A percentile compares a stretch with the other conserved stretches of the same genome.
Evolutionary conservation across 2,113 vertebrate genomes (phyloP).

Genomic region (Eulacestoma nigropectus): DNA sequence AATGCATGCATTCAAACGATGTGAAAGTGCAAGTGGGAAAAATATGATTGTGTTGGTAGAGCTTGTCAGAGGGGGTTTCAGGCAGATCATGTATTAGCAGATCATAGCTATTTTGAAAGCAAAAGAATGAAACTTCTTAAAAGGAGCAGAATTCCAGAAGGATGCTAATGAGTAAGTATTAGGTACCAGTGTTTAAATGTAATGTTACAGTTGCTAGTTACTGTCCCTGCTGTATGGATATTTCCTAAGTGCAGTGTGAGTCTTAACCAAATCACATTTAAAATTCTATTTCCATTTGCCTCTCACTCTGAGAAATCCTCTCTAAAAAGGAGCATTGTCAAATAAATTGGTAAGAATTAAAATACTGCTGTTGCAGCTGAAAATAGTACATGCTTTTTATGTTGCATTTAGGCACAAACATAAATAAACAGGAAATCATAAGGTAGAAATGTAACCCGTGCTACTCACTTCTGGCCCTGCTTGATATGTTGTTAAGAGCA

Average conservation of each 20-base stretch:
- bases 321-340: not conserved
- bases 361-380: not conserved
- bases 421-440: not conserved
- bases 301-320: not conserved
- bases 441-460: not conserved
- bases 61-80: not conserved
- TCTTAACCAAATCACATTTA: not conserved
- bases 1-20: conserved; percentile 11
- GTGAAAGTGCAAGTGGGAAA: conserved; percentile 42
- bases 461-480: not conserved
- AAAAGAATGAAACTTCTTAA: not conserved
- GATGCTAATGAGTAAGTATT: not conserved
- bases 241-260: not conserved
- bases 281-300: not conserved
- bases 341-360: not conserved
- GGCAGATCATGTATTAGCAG: conserved; percentile 5
- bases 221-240: not conserved
- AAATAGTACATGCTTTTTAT: not conserved
- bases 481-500: not conserved
- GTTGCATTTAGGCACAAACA: not conserved
- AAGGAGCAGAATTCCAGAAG: conserved; percentile 22
- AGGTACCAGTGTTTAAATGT: not conserved
- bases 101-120: not conserved
- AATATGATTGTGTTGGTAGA: conserved; percentile 14
- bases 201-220: not conserved